Evolutionary conservation across 2,797 vertebrate genomes (phyloP), one percentile per base, ranked within the genome.

Genomic region (Coilia nasus): DNA sequence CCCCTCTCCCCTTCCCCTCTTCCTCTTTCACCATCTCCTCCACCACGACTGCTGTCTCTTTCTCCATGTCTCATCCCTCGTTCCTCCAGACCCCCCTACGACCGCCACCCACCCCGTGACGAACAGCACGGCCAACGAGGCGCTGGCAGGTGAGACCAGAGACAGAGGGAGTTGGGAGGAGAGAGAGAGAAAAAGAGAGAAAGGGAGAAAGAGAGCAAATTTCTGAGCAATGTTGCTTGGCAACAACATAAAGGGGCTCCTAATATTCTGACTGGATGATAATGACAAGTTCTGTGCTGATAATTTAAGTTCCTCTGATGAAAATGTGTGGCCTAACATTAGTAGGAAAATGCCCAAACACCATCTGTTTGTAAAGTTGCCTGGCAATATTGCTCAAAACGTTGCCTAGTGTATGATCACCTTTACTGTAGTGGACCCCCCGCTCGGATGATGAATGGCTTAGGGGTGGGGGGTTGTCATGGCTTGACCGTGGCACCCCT

Each of bases 141-240:
- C 92, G 0, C 87, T 93, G 91, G 89, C 94, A 96, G 95, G 95
- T 96, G 94, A 95, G 94, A 91, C 82, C 23, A 19, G 83, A 84
- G 14, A 59, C 47, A 80, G 6, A 56, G 83, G 12, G 67, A 28
- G 50, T 17, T 23, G 31, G 83, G 19, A 54, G 41, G 21, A 14
- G 35, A 85, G 84, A 41, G 14, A 15, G 47, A 15, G 28, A 56
- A 19, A 78, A 50, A 83, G 35, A 84, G 84, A 87, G 62, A 82
- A 80, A 2, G 21, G 85, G 57, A 35, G 78, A 81, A 10, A 71
- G 10, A 28, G 25, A 31, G n/a, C n/a, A n/a, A n/a, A n/a, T n/a
- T n/a, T n/a, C n/a, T n/a, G n/a, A n/a, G n/a, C n/a, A n/a, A n/a
- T n/a, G n/a, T n/a, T n/a, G n/a, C n/a, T n/a, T n/a, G n/a, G n/a